Percentiles rank a stretch among this genome's conserved stretches.
Conservation (phyloP, 2,113 vertebrate genomes). For the Oryzias javanicus region DNA sequence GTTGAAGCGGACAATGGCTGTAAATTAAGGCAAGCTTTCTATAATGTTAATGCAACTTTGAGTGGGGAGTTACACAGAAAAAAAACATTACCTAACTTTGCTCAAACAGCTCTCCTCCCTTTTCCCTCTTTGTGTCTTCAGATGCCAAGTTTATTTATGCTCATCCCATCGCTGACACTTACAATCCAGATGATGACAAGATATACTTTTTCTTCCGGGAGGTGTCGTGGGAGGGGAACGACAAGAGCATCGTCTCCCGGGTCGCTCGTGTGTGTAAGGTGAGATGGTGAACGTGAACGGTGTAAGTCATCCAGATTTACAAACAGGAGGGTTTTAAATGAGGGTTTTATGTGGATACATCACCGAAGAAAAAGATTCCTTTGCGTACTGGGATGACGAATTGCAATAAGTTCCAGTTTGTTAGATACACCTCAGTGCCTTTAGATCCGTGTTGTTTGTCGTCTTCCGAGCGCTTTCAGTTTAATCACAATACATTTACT, state of each 20-base stretch:
- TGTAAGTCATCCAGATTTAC: conserved; percentile 2
- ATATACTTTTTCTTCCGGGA: conserved; percentile 99
- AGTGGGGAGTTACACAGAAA: conserved; percentile 17
- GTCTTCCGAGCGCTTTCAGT: no score
- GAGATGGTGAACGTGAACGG: conserved; percentile 56
- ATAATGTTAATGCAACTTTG: conserved; percentile 26
- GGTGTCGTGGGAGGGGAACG: conserved; percentile 87
- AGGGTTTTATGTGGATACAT: no score
- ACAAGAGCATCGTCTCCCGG: conserved; percentile 90
- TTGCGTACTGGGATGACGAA: no score
- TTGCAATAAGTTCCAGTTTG: no score
- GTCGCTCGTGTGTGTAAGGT: conserved; percentile 97
- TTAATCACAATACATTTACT: no score
- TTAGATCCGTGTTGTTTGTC: no score
- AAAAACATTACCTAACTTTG: conserved; percentile 24
- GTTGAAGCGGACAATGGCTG: neutral
- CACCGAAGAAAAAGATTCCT: no score
- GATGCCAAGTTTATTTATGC: conserved; percentile 94
- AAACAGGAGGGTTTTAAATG: neutral
- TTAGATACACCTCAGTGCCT: no score
- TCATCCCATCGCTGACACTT: conserved; percentile 91
- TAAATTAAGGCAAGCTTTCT: conserved; percentile 28
- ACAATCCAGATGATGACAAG: conserved; percentile 97
- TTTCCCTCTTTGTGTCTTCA: conserved; percentile 59
- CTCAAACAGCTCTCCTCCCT: conserved; percentile 16